A percentile compares a stretch with the other conserved stretches of the same genome.
Conservation (phyloP, 2,113 vertebrate genomes). For the Aldabrachelys gigantea region DNA sequence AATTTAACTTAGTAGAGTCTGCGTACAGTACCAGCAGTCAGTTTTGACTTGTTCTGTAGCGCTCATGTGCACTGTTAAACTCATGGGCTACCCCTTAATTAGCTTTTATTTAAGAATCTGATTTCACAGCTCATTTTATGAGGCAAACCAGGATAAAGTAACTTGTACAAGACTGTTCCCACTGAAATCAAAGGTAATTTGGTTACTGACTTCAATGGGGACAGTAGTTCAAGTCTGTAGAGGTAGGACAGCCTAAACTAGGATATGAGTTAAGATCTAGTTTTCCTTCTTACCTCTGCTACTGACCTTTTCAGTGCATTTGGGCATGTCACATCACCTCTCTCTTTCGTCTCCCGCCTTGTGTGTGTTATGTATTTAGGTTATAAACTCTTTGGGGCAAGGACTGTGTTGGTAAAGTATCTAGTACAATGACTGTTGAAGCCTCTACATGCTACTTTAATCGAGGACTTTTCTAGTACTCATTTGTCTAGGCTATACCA, state of each 20-base stretch:
- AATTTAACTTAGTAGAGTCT: neutral
- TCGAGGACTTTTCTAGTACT: neutral
- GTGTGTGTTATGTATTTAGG: neutral
- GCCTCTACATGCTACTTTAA: conserved; percentile 22
- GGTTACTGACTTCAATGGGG: neutral
- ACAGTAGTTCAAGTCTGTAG: neutral
- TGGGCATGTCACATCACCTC: neutral
- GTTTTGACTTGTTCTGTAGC: conserved; percentile 4
- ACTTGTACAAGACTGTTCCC: neutral
- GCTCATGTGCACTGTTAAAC: neutral
- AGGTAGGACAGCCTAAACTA: neutral
- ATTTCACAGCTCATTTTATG: neutral
- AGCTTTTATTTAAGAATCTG: neutral
- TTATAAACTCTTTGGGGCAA: neutral
- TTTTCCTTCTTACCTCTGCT: neutral
- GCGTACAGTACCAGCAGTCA: neutral
- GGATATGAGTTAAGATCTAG: neutral
- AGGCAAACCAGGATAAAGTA: neutral
- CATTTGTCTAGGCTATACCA: neutral
- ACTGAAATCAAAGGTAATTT: neutral
- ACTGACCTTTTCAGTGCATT: neutral
- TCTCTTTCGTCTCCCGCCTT: neutral
- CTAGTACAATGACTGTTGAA: neutral
- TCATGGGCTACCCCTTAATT: neutral
- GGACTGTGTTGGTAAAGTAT: neutral